Conservation (phyloP, 2,888 invertebrate species). For the Sericinus montela region DNA sequence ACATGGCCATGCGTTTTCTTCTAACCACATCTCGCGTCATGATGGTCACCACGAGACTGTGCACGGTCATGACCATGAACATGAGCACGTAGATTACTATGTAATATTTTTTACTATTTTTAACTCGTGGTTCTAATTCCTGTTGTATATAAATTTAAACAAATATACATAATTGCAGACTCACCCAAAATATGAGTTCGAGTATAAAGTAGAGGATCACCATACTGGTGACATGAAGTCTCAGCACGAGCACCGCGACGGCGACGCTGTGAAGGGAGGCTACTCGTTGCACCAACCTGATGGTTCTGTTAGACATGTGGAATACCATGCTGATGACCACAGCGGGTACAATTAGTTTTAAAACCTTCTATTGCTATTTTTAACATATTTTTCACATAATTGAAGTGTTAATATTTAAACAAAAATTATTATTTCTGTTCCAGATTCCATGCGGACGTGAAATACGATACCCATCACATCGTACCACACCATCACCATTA, state of each 20-base stretch:
- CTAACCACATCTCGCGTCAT: conserved; percentile 30
- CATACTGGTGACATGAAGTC: conserved; percentile 15
- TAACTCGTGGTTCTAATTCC: neutral
- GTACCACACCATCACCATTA: conserved; percentile 46
- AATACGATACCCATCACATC: conserved; percentile 60
- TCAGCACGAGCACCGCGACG: conserved; percentile 15
- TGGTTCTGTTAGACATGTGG: conserved; percentile 67
- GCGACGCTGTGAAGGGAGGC: conserved; percentile 11
- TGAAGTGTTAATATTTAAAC: too few relatives aligned
- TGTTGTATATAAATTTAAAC: too few relatives aligned
- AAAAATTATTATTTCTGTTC: too few relatives aligned
- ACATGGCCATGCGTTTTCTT: conserved; percentile 25
- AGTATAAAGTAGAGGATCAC: conserved; percentile 39
- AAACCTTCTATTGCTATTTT: too few relatives aligned
- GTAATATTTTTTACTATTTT: conserved; percentile 5
- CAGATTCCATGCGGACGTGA: conserved; percentile 67
- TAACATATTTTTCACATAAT: too few relatives aligned
- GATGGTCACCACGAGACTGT: conserved; percentile 25
- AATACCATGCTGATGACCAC: conserved; percentile 69
- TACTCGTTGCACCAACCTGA: conserved; percentile 63
- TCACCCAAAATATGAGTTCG: conserved; percentile 39
- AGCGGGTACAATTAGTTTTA: conserved; percentile 43
- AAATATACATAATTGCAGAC: conserved; percentile 24
- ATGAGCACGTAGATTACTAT: conserved; percentile 9
- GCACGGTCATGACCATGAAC: conserved; percentile 20